Evolutionary conservation across 2,797 vertebrate genomes (phyloP), one percentile per base, ranked within the genome.

Genomic region (Dryobates pubescens): DNA sequence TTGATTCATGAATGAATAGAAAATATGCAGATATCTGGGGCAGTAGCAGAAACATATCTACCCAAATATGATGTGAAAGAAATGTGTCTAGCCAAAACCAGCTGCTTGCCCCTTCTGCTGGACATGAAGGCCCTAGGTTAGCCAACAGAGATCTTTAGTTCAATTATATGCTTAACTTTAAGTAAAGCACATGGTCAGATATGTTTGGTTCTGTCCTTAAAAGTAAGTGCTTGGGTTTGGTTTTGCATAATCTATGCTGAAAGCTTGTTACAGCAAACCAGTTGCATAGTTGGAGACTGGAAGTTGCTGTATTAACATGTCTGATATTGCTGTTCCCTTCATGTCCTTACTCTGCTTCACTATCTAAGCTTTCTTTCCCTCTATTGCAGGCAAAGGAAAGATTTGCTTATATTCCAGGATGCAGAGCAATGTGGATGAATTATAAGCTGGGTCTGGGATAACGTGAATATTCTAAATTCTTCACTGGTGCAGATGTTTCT

Each of bases 361-460:
- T 74, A 30, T 24, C 14, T 27, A 67, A 75, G 6, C 23, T 45
- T 59, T 56, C 29, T 68, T 82, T 69, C n/a, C 49, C 23, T 51
- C 49, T 51, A 13, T 51, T 23, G 23, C 49, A 51, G 49, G 49
- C 12, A 51, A 51, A 51, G 49, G 70, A 70, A 41, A 78, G 15
- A 13, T 30, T 69, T 51, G 14, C 8, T 14, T 51, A 23, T 0
- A 0, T 6, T 54, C 4, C 27, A 51, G 27, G 57, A 22, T 82
- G 47, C n/a, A 76, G 47, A 89, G 34, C 47, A 61, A 32, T 10
- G 14, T 8, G 22, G 10, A 20, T 73, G 69, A 65, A 71, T 53
- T 45, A 7, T 81, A 29, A 81, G 4, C 27, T 53, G 45, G 4
- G 2, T 26, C 62, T 74, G 26, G 23, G 43, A 15, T 72, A 57